These are phyloP conservation scores for Oryctes rhinoceros DNA, from an alignment of 1,140 invertebrate species.

Conservation along the genomic window DNA sequence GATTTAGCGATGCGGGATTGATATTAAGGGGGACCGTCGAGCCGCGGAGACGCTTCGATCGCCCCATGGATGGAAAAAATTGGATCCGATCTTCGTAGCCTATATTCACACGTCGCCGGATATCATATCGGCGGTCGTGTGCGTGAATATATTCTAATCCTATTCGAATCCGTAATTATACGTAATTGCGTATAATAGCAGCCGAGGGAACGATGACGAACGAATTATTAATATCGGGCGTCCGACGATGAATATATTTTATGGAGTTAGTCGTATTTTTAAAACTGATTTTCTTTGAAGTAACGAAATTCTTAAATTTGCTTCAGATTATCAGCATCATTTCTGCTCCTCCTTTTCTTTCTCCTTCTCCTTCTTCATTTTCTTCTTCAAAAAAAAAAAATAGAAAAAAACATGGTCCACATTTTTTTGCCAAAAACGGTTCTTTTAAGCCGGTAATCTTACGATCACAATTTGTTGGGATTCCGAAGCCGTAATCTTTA, in stretches of 20 bases:
- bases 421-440: too few relatives aligned
- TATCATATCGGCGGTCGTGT: not conserved
- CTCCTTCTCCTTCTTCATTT: too few relatives aligned
- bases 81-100: not conserved
- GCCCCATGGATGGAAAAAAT: not conserved
- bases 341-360: too few relatives aligned
- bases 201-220: not conserved
- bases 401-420: too few relatives aligned
- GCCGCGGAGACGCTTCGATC: not conserved
- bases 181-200: not conserved
- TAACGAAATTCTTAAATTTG: too few relatives aligned
- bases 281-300: not conserved
- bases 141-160: conserved; percentile 2
- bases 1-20: conserved; percentile 13
- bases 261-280: not conserved
- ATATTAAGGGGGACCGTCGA: not conserved
- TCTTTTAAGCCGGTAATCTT: too few relatives aligned
- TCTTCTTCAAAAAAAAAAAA: too few relatives aligned
- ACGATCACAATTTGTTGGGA: too few relatives aligned
- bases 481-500: too few relatives aligned
- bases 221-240: not conserved
- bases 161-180: conserved; percentile 10
- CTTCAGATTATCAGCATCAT: too few relatives aligned
- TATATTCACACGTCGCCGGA: not conserved
- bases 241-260: not conserved